Evolutionary conservation across 2,888 invertebrate species (phyloP), one percentile per base, ranked within the genome.

Genomic region (Therioaphis trifolii): DNA sequence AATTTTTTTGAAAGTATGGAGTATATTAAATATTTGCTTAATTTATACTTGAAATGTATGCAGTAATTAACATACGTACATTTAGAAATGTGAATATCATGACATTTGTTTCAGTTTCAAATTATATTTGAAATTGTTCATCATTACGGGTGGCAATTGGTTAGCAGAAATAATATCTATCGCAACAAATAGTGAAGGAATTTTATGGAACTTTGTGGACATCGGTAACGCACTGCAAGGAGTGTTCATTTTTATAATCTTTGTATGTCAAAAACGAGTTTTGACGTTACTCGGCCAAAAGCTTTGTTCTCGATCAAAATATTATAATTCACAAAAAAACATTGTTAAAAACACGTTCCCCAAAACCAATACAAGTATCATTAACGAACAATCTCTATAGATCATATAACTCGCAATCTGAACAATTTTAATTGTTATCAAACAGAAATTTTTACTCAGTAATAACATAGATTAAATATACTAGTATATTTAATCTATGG

Each of bases 211-310:
- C 40, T 87, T 92, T 63, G 66, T 84, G 2, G 85, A 85, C 43
- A 24, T 84, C 12, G n/a, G 63, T 2, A 85, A 85, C 14, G 71
- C 66, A 43, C 61, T 78, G 21, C 71, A 63, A 52, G 85, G 85
- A 40, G 61, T 76, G 18, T 29, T 82, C 15, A 82, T 85, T 61
- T 85, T 85, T 71, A 68, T 63, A 15, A 76, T 85, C 12, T 82
- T 85, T 35, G 69, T 82, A 1, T 29, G 82, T 68, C 82, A 85
- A 76, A 75, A 66, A 27, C 75, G 82, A 63, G 76, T 85, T 4
- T 40, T 85, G 9, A 90, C 89, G 15, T 89, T 92, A 68, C 89
- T 94, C 61, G 84, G 82, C 4, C 15, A 68, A 74, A 80, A 84
- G 61, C 35, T 86, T 18, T 85, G 78, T 52, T 84, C 85, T 9